Evolutionary conservation across 1,140 invertebrate genomes (phyloP).

Genomic region (Drosophila paulistorum): DNA sequence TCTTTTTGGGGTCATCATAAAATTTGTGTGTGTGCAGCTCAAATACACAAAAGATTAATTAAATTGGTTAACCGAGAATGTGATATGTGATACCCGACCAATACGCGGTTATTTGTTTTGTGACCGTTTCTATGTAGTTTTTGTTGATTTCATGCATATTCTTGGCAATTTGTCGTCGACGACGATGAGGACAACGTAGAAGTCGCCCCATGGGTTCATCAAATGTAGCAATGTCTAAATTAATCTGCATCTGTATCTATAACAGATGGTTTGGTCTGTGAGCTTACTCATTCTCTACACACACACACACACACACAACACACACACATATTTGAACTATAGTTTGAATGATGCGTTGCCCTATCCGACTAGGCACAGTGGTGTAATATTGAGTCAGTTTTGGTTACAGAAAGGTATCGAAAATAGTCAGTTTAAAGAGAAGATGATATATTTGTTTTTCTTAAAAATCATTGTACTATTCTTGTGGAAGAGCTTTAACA

Average conservation of each 20-base stretch:
- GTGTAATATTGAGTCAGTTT: neutral
- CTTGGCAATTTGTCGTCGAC: conserved; percentile 13
- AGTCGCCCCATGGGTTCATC: conserved; percentile 2
- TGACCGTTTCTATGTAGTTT: neutral
- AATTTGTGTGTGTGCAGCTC: neutral
- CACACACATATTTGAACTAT: neutral
- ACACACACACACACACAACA: neutral
- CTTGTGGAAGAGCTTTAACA: too few species aligned
- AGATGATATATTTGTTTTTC: too few species aligned
- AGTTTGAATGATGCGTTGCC: conserved; percentile 1
- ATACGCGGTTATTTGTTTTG: conserved; percentile 10
- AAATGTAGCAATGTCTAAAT: conserved; percentile 16
- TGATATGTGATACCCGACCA: neutral
- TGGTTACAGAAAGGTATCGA: too few species aligned
- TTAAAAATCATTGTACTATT: too few species aligned
- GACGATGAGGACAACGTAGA: neutral
- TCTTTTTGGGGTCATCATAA: conserved; percentile 8
- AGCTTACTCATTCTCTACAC: neutral
- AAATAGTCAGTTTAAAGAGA: too few species aligned
- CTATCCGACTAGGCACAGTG: neutral
- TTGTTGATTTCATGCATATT: neutral
- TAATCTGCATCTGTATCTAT: conserved; percentile 17
- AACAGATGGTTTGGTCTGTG: neutral
- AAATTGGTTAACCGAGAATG: conserved; percentile 12
- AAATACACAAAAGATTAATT: conserved; percentile 13